Evolutionary conservation across 2,888 invertebrate genomes (phyloP).

Genomic region (Aporophyla lueneburgensis): DNA sequence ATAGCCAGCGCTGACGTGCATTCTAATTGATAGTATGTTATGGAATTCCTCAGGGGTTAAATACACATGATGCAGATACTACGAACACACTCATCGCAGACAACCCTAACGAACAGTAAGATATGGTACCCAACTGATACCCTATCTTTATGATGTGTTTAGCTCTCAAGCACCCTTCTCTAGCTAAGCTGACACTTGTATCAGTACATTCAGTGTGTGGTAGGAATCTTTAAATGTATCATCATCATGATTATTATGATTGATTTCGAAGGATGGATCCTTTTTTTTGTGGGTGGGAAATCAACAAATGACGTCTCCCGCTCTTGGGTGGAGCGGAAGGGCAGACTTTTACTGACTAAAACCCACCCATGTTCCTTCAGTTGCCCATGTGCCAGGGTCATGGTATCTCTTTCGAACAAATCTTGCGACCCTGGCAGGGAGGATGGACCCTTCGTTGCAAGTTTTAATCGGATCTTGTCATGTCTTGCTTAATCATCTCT

Average conservation of each 20-base stretch:
- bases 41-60: no score
- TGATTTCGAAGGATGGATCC: background rate
- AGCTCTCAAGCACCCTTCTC: conserved; percentile 47
- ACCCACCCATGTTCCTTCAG: no score
- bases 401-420: no score
- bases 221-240: background rate
- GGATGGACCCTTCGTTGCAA: background rate
- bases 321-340: no score
- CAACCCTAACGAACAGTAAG: conserved; percentile 29
- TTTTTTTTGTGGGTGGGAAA: no score
- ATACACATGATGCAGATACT: background rate
- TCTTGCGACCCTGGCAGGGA: no score
- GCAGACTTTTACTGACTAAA: no score
- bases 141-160: conserved; percentile 54
- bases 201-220: conserved; percentile 4
- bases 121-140: conserved; percentile 41
- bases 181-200: conserved; percentile 49
- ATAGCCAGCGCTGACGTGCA: no score
- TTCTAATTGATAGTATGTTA: no score
- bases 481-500: background rate
- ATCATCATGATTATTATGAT: conserved; percentile 19
- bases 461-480: background rate
- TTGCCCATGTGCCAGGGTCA: no score
- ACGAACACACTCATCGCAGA: background rate
- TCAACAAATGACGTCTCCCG: no score